Evolutionary conservation across 2,113 vertebrate species (phyloP).

Genomic region (Dissostichus mawsoni): DNA sequence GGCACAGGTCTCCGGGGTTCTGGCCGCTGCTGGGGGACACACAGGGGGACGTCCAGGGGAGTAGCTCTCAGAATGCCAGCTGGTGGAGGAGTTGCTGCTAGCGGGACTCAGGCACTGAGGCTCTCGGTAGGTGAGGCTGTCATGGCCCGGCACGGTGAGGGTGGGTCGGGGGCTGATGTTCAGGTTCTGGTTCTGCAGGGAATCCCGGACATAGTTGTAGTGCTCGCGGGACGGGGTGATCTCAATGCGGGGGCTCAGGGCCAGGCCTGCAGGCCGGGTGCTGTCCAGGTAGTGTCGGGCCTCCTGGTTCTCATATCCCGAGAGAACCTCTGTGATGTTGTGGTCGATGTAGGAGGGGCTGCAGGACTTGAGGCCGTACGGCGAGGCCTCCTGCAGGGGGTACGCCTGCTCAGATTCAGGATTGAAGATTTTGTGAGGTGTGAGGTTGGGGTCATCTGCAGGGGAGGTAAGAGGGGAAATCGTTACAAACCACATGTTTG

Average conservation of each 20-base stretch:
- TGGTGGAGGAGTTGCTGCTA: conserved; percentile 98
- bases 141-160: conserved; percentile 94
- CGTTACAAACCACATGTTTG: neutral
- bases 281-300: conserved; percentile 87
- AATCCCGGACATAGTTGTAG: conserved; percentile 90
- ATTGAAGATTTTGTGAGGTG: conserved; percentile 89
- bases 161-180: conserved; percentile 92
- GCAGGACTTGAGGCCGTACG: conserved; percentile 93
- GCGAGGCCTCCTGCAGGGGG: conserved; percentile 86
- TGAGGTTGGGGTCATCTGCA: conserved; percentile 92
- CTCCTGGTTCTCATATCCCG: conserved; percentile 90
- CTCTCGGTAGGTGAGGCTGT: conserved; percentile 90
- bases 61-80: conserved; percentile 96
- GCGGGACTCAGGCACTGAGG: conserved; percentile 97
- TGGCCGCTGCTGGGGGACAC: conserved; percentile 96
- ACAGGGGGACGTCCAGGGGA: conserved; percentile 96
- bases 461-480: neutral
- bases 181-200: conserved; percentile 89
- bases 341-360: conserved; percentile 84
- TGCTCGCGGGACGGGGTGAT: conserved; percentile 98
- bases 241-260: conserved; percentile 95
- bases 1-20: conserved; percentile 92
- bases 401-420: conserved; percentile 89
- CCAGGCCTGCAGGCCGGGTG: conserved; percentile 84
- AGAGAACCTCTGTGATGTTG: conserved; percentile 83